Conservation (phyloP, 2,797 vertebrate genomes). For the Paratrypauchen microcephalus region DNA sequence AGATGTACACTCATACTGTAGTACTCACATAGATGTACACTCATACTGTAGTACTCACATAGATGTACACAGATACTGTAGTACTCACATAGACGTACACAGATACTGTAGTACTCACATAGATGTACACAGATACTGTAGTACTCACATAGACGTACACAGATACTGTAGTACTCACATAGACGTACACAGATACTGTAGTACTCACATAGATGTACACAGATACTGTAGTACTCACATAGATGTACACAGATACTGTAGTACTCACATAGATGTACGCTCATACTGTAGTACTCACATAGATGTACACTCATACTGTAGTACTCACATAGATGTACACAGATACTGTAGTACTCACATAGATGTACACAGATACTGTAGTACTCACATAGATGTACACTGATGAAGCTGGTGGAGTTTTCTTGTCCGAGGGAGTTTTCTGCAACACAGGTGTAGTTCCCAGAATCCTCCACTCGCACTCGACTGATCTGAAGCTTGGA, state of each 20-base stretch:
- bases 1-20: too few relatives aligned
- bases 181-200: slow-evolving; percentile 76
- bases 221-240: slow-evolving; percentile 79
- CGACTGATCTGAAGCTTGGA: slow-evolving; percentile 95
- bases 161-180: too few relatives aligned
- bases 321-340: slow-evolving; percentile 91
- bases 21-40: too few relatives aligned
- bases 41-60: too few relatives aligned
- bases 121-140: too few relatives aligned
- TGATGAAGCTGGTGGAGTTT: slow-evolving; percentile 87
- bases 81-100: too few relatives aligned
- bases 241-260: slow-evolving; percentile 86
- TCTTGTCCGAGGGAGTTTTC: slow-evolving; percentile 93
- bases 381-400: slow-evolving; percentile 91
- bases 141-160: too few relatives aligned
- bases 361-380: neutral
- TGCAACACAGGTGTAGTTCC: slow-evolving; percentile 94
- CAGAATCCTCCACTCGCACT: slow-evolving; percentile 90
- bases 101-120: too few relatives aligned
- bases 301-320: neutral
- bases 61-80: too few relatives aligned
- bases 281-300: slow-evolving; percentile 75
- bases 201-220: too few relatives aligned
- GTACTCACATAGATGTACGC: too few relatives aligned
- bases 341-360: slow-evolving; percentile 61